Evolutionary conservation across 2,113 vertebrate genomes (phyloP).

Genomic region (Gulo gulo): DNA sequence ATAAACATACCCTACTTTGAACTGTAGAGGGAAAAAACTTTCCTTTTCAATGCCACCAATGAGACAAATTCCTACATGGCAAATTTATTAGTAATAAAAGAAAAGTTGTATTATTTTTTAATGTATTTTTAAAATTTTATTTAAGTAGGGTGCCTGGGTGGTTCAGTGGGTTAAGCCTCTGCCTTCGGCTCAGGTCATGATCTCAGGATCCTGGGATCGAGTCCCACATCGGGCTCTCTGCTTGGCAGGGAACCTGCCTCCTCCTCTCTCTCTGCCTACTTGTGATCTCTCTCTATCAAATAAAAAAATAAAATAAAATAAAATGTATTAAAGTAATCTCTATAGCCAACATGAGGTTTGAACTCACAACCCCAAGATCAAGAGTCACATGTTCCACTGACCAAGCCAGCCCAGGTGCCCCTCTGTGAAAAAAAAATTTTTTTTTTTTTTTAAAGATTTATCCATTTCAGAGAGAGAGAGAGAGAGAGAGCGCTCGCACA

Average conservation of each 20-base stretch:
- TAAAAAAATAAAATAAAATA: no score
- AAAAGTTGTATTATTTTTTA: background rate
- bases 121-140: background rate
- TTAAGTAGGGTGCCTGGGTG: background rate
- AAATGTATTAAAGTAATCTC: background rate
- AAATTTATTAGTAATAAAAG: background rate
- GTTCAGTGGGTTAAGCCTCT: no score
- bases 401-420: background rate
- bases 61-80: background rate
- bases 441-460: background rate
- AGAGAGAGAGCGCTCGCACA: accelerated
- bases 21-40: background rate
- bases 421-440: background rate
- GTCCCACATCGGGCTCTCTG: no score
- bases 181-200: no score
- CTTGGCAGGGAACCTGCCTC: no score
- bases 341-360: background rate
- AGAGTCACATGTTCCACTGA: background rate
- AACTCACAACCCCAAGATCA: background rate
- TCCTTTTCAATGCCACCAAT: background rate
- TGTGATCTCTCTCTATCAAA: no score
- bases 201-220: no score
- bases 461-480: background rate
- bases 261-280: no score
- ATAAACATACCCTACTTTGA: background rate